Evolutionary conservation across 2,888 invertebrate species (phyloP).

Genomic region (Dastarcus helophoroides): DNA sequence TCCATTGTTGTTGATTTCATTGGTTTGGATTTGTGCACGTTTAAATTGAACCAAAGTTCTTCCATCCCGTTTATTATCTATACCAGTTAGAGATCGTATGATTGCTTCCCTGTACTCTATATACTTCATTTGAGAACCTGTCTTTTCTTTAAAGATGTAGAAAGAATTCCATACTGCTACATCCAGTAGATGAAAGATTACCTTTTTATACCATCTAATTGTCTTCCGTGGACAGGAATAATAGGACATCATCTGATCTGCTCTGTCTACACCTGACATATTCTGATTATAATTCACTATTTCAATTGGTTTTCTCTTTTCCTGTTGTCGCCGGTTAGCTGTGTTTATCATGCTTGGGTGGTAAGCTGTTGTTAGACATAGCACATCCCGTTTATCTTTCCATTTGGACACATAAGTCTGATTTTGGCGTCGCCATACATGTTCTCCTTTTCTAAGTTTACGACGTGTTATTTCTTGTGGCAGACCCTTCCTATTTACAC

Average conservation of each 20-base stretch:
- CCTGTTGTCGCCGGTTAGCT: slow-evolving; percentile 13
- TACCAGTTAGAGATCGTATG: too few relatives aligned
- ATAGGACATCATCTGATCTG: slow-evolving; percentile 18
- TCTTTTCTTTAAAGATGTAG: too few relatives aligned
- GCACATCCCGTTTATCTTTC: slow-evolving; percentile 16
- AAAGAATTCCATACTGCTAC: too few relatives aligned
- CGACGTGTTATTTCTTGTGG: too few relatives aligned
- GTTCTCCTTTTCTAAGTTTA: slow-evolving; percentile 15
- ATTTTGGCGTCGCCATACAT: slow-evolving; percentile 13
- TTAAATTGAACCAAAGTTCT: too few relatives aligned
- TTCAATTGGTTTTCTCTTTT: slow-evolving; percentile 18
- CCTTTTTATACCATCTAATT: slow-evolving; percentile 11
- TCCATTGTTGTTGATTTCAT: too few relatives aligned
- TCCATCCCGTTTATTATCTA: too few relatives aligned
- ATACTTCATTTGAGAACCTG: too few relatives aligned
- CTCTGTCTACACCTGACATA: slow-evolving; percentile 14
- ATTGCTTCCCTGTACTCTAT: too few relatives aligned
- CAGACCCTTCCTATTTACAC: too few relatives aligned
- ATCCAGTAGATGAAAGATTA: too few relatives aligned
- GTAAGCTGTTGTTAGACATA: slow-evolving; percentile 14
- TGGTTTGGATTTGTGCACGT: too few relatives aligned
- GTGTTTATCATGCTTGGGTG: slow-evolving; percentile 14
- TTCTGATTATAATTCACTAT: slow-evolving; percentile 13
- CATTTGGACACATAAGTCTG: slow-evolving; percentile 15
- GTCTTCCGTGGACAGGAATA: slow-evolving; percentile 18